Conservation (phyloP, 2,888 invertebrate genomes). For the Anthrax anthrax region DNA sequence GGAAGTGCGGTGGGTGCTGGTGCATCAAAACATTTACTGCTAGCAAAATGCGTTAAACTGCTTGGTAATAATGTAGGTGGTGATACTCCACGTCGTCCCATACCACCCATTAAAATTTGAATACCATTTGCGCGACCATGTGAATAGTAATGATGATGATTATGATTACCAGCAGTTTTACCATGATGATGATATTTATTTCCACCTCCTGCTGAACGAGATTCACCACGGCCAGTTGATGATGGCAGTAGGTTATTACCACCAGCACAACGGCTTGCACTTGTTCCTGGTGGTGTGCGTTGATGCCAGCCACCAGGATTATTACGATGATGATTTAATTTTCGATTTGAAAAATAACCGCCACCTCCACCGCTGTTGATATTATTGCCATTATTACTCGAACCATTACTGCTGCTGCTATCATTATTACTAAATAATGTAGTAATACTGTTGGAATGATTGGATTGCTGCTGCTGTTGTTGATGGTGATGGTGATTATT, state of each 20-base stretch:
- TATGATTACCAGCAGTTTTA: conserved; percentile 4
- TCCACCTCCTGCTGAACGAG: conserved; percentile 5
- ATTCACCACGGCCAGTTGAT: conserved; percentile 1
- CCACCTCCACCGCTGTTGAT: conserved; percentile 14
- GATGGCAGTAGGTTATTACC: conserved; percentile 8
- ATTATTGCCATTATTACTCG: neutral
- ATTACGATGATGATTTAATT: conserved; percentile 17
- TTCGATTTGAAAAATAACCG: conserved; percentile 19
- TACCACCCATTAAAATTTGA: conserved; percentile 8
- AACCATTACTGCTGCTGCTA: neutral
- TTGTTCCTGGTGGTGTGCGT: conserved; percentile 7
- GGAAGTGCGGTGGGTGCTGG: conserved; percentile 65
- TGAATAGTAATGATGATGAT: conserved; percentile 6
- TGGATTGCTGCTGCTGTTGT: neutral
- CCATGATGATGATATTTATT: neutral
- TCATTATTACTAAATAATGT: neutral
- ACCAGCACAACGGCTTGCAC: conserved; percentile 6
- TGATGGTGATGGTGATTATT: conserved; percentile 4
- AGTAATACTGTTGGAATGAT: conserved; percentile 6
- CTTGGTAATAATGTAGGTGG: conserved; percentile 28
- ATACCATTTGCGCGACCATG: conserved; percentile 10
- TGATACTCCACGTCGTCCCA: conserved; percentile 17
- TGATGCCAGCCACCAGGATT: conserved; percentile 18
- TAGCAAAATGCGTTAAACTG: conserved; percentile 42
- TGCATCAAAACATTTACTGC: conserved; percentile 70